Evolutionary conservation across 2,113 vertebrate genomes (phyloP).

Genomic region (Anas platyrhynchos): DNA sequence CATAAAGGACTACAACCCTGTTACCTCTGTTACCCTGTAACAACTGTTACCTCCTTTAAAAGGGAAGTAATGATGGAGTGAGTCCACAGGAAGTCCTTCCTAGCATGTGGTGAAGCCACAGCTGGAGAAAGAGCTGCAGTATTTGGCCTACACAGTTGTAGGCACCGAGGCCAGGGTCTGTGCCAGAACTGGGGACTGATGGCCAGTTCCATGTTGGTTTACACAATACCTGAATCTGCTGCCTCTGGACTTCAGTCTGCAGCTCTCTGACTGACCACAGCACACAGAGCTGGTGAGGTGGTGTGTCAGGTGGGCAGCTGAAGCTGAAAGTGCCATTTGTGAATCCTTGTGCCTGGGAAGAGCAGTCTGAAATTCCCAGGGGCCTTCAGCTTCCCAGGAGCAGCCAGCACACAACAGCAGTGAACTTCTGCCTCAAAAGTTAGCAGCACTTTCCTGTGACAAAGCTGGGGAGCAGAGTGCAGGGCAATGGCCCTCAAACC

Average conservation of each 20-base stretch:
- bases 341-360: neutral
- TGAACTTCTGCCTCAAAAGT: neutral
- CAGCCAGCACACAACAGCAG: neutral
- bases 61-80: accelerated
- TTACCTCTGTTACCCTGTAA: neutral
- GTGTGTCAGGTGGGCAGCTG: accelerated
- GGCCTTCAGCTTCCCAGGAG: neutral
- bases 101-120: accelerated
- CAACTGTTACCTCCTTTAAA: neutral
- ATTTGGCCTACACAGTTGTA: neutral
- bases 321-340: accelerated
- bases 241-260: accelerated
- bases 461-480: neutral
- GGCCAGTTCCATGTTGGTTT: neutral
- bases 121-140: neutral
- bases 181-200: neutral
- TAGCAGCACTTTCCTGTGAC: accelerated
- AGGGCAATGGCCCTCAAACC: neutral
- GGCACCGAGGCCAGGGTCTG: neutral
- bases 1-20: neutral
- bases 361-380: neutral
- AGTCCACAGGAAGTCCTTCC: neutral
- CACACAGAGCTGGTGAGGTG: neutral
- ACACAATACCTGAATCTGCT: neutral
- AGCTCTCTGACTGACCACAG: neutral